Evolutionary conservation across 2,113 vertebrate genomes (phyloP), one percentile per base, ranked within the genome.

Genomic region (Sebastes schlegelii): DNA sequence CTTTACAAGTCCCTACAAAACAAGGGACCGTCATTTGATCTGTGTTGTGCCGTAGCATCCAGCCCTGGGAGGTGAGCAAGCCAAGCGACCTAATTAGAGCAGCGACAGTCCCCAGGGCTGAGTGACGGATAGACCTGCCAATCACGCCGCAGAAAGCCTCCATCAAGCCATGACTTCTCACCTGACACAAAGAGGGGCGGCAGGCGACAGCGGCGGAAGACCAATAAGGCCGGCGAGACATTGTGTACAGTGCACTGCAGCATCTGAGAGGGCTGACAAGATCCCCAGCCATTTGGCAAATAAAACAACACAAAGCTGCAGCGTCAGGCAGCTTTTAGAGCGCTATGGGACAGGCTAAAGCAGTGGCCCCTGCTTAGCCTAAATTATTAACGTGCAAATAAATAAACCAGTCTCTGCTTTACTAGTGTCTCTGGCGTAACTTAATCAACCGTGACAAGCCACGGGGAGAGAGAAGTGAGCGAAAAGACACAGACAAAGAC

Each of bases 71-170:
- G 94, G 94, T 91, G 85, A 92, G 91, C 91, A 76, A 91, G 92
- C 90, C 90, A 90, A 92, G 93, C 91, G 84, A 93, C 92, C 94
- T 94, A 95, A 95, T 95, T 95, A 95, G 93, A 95, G 91, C 91
- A 83, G 86, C 60, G 65, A 90, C 88, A 82, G 84, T 94, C 94
- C 91, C 94, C 72, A 14, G 91, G 94, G 94, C 85, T 87, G 93
- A 94, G 93, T 94, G 94, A 95, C 93, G 88, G 94, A 95, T 95
- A 94, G 92, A 91, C 89, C 92, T 94, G 95, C 94, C 95, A 95
- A 94, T 95, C 94, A 94, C 77, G 19, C 67, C 0, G 45, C 77
- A 65, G 82, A 90, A 62, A 84, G 88, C 92, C 78, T 88, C 89
- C 84, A 86, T 91, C 91, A 90, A 88, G 89, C 92, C 77, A 46